A percentile compares a stretch with the other conserved stretches of the same genome.
These are phyloP conservation scores for Scaptomyza cyrtandrae DNA, from an alignment of 2,888 invertebrate genomes.

Conservation along the genomic window DNA sequence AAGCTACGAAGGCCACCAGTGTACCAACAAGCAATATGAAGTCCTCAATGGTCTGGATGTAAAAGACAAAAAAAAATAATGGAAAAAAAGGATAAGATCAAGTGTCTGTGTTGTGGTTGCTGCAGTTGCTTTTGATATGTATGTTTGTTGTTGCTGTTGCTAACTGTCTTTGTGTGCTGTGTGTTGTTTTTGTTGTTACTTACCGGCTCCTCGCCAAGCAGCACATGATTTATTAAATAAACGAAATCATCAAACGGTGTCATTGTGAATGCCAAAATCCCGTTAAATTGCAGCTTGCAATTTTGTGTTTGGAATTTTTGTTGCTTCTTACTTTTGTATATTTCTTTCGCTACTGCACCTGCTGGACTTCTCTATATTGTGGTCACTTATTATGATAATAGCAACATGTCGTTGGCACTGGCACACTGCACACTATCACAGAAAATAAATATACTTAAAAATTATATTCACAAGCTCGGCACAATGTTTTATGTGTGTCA, in stretches of 20 bases:
- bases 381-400: constrained; percentile 11
- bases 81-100: constrained; percentile 23
- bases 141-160: neutral
- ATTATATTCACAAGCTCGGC: constrained; percentile 20
- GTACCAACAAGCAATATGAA: constrained; percentile 87
- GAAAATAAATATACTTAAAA: constrained; percentile 27
- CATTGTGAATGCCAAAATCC: constrained; percentile 78
- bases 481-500: constrained; percentile 21
- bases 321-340: neutral
- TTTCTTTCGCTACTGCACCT: constrained; percentile 5
- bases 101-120: constrained; percentile 11
- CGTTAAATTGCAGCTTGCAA: constrained; percentile 34
- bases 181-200: constrained; percentile 59
- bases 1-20: constrained; percentile 87
- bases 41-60: constrained; percentile 86
- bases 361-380: constrained; percentile 5
- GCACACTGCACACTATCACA: constrained; percentile 30
- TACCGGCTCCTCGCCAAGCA: constrained; percentile 87
- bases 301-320: constrained; percentile 18
- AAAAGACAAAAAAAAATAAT: constrained; percentile 7
- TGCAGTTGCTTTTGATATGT: constrained; percentile 6
- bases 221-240: constrained; percentile 87
- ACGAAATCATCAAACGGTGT: constrained; percentile 87
- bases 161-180: constrained; percentile 1
- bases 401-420: constrained; percentile 27